These are phyloP conservation scores for Ornithoptera alexandrae DNA, from an alignment of 2,888 invertebrate genomes.

Conservation along the genomic window DNA sequence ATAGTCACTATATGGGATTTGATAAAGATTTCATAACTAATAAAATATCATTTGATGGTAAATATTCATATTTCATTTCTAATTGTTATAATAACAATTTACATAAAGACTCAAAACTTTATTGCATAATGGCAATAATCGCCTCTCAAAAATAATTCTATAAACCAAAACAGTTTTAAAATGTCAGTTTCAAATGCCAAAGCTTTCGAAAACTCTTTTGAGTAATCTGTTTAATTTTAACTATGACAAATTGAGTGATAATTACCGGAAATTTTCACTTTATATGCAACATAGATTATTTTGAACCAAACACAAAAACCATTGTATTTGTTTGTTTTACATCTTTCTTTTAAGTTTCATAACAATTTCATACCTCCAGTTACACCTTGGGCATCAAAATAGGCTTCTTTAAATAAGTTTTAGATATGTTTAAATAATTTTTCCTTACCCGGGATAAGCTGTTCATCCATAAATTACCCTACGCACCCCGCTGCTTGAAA, in stretches of 20 bases:
- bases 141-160: slow-evolving; percentile 1
- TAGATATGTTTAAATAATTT: too few relatives aligned
- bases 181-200: slow-evolving; percentile 27
- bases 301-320: too few relatives aligned
- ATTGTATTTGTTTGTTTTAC: too few relatives aligned
- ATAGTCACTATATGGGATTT: background rate
- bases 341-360: too few relatives aligned
- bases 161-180: slow-evolving; percentile 12
- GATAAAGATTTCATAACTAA: background rate
- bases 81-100: background rate
- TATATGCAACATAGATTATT: too few relatives aligned
- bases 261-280: background rate
- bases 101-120: background rate
- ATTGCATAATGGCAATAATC: slow-evolving; percentile 6
- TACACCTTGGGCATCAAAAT: too few relatives aligned
- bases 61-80: background rate
- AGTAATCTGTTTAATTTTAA: background rate
- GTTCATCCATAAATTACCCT: too few relatives aligned
- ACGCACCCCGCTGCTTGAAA: too few relatives aligned
- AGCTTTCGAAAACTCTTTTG: slow-evolving; percentile 6
- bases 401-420: too few relatives aligned
- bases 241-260: background rate
- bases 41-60: background rate
- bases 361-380: too few relatives aligned
- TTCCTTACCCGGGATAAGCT: too few relatives aligned